Percentiles rank a stretch among this genome's conserved stretches.
These are phyloP conservation scores for Cheiracanthium punctorium DNA, from an alignment of 2,888 invertebrate genomes.

Conservation along the genomic window DNA sequence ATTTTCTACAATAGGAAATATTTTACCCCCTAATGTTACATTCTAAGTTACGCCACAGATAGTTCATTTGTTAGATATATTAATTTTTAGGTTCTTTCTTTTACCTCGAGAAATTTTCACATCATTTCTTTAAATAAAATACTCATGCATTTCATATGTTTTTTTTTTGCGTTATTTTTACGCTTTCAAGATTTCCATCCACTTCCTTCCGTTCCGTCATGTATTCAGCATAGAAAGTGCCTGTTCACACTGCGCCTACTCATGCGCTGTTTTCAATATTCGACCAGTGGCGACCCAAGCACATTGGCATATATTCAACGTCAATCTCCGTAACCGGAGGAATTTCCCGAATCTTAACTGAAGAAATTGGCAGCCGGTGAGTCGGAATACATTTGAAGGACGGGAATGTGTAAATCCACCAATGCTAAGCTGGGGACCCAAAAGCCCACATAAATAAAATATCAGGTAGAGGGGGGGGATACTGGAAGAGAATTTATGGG, in stretches of 20 bases:
- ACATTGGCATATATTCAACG: slow-evolving; percentile 27
- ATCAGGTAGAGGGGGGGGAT: slow-evolving; percentile 39
- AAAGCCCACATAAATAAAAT: slow-evolving; percentile 67
- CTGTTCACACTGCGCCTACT: slow-evolving; percentile 10
- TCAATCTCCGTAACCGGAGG: slow-evolving; percentile 28
- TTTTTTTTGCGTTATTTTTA: no score
- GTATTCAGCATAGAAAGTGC: background rate
- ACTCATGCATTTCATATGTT: no score
- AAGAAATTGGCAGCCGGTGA: background rate
- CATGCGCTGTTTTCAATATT: background rate
- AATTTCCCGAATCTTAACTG: slow-evolving; percentile 41
- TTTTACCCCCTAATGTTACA: no score
- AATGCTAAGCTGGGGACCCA: slow-evolving; percentile 44
- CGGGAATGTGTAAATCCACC: slow-evolving; percentile 61
- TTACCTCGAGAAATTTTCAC: no score
- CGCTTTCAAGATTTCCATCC: no score
- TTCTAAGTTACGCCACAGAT: no score
- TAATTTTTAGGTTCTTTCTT: no score
- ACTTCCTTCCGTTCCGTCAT: background rate
- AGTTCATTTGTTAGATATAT: no score
- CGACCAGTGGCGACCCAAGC: background rate
- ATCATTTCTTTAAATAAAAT: no score
- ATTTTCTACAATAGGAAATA: no score
- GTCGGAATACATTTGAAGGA: slow-evolving; percentile 61
- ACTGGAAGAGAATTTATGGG: slow-evolving; percentile 43